Percentiles rank a stretch among this genome's conserved stretches.
phyloP scores from a whole-genome alignment of 2,797 vertebrate species.

The Diceros bicornis region DNA sequence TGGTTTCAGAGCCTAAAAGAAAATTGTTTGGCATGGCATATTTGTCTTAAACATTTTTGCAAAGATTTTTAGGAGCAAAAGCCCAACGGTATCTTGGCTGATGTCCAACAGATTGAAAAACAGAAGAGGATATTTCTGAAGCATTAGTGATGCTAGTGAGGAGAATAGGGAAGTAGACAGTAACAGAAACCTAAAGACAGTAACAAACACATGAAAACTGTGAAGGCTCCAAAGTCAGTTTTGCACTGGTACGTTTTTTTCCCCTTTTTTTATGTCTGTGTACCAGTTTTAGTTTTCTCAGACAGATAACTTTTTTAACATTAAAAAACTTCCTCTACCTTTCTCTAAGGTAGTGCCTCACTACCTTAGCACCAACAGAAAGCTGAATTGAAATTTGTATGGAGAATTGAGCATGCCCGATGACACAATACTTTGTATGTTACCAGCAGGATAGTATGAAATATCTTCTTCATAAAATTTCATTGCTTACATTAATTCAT shows the following conservation, averaged over 20 bases:
- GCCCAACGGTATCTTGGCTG: neutral
- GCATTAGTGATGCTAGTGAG: neutral
- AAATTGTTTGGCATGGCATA: neutral
- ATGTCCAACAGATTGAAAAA: slow-evolving; percentile 4
- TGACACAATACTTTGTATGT: neutral
- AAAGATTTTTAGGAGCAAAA: neutral
- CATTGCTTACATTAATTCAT: neutral
- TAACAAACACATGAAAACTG: neutral
- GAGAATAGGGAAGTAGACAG: neutral
- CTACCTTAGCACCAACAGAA: neutral
- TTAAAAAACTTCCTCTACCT: slow-evolving; percentile 22
- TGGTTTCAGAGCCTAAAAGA: neutral
- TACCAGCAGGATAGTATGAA: neutral
- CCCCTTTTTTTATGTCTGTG: neutral
- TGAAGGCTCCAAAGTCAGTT: neutral
- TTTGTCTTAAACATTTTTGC: slow-evolving; percentile 39
- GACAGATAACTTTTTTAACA: neutral
- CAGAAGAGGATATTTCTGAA: neutral
- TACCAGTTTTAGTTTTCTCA: neutral
- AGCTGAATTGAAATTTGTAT: neutral
- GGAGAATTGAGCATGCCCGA: neutral
- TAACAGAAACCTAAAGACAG: neutral
- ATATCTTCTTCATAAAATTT: slow-evolving; percentile 47
- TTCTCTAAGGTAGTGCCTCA: neutral
- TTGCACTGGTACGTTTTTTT: neutral